A percentile compares a stretch with the other conserved stretches of the same genome.
These are phyloP conservation scores for Idaea aversata DNA, from an alignment of 2,888 invertebrate species.

Conservation along the genomic window DNA sequence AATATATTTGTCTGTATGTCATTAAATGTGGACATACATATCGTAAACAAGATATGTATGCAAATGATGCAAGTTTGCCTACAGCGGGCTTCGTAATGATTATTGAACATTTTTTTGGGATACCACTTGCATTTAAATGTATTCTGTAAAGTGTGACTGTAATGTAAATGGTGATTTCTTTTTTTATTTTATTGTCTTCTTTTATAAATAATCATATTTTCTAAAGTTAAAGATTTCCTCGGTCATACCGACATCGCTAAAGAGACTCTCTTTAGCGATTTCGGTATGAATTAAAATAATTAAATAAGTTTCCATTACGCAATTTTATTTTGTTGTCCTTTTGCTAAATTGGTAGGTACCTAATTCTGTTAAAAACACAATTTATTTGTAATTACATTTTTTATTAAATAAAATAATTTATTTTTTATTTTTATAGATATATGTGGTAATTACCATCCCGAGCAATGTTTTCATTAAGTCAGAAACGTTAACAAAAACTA, in stretches of 20 bases:
- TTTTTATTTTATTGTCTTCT: neutral
- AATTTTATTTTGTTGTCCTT: neutral
- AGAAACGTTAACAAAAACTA: too few relatives aligned
- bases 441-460: too few relatives aligned
- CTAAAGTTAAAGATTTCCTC: neutral
- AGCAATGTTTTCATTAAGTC: too few relatives aligned
- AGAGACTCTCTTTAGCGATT: neutral
- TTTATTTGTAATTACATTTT: too few relatives aligned
- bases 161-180: constrained; percentile 3
- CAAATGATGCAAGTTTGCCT: constrained; percentile 54
- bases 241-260: too few relatives aligned
- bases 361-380: too few relatives aligned
- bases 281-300: neutral
- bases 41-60: constrained; percentile 66
- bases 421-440: too few relatives aligned
- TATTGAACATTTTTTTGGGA: constrained; percentile 41
- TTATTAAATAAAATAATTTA: too few relatives aligned
- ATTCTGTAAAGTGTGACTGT: constrained; percentile 5
- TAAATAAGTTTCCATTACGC: neutral
- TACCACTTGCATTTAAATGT: constrained; percentile 15
- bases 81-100: constrained; percentile 40
- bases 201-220: constrained; percentile 7
- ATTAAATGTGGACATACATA: constrained; percentile 61
- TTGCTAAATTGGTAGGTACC: too few relatives aligned
- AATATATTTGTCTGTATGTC: constrained; percentile 68